phyloP scores from a whole-genome alignment of 2,797 vertebrate genomes.

The Macropus fuliginosus region DNA sequence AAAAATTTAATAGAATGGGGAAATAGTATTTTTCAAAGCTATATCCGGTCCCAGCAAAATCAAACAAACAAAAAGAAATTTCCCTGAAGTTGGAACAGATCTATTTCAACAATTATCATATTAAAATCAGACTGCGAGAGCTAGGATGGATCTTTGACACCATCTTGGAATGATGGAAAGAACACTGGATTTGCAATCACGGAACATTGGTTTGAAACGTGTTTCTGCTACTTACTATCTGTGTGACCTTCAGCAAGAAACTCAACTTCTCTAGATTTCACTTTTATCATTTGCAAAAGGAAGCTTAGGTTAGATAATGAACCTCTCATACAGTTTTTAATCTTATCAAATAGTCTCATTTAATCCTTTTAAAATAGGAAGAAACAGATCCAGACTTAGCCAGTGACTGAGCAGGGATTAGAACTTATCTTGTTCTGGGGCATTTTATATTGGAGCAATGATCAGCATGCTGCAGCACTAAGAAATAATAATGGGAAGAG shows the following conservation, averaged over 20 bases:
- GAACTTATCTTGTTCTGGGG: background rate
- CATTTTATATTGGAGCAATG: background rate
- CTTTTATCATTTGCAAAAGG: background rate
- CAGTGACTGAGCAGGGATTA: background rate
- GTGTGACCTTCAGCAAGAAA: background rate
- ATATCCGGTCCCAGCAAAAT: background rate
- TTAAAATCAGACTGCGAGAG: too few species aligned
- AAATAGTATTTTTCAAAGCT: constrained; percentile 13
- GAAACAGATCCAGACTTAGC: background rate
- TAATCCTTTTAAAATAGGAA: background rate
- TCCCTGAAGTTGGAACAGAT: too few species aligned
- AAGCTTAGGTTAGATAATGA: background rate
- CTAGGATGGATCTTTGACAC: too few species aligned
- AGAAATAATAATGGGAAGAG: background rate
- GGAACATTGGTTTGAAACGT: too few species aligned
- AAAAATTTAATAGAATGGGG: constrained; percentile 28
- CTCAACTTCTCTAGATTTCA: background rate
- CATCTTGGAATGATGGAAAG: too few species aligned
- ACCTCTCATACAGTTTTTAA: background rate
- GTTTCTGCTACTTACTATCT: background rate
- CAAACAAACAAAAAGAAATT: background rate
- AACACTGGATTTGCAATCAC: too few species aligned
- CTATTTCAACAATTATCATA: too few species aligned
- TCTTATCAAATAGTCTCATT: background rate
- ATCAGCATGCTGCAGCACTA: background rate